Percentiles rank a stretch among this genome's conserved stretches.
Evolutionary conservation across 2,888 invertebrate species (phyloP).

Genomic region (Zygothrica quintamaculata): DNA sequence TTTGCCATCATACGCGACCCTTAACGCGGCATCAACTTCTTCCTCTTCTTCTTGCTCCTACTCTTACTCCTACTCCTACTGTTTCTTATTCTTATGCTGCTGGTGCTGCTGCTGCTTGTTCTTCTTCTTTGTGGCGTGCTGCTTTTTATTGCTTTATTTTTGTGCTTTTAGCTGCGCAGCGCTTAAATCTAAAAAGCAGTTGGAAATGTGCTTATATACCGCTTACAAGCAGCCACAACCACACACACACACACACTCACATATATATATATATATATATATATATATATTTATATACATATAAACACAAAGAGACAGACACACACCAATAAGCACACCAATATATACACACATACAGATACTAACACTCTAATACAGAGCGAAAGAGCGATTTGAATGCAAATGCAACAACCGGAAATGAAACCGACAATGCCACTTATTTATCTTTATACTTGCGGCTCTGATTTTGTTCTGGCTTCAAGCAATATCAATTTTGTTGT

Average conservation of each 20-base stretch:
- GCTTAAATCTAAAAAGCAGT: conserved; percentile 77
- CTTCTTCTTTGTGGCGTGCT: conserved; percentile 70
- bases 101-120: conserved; percentile 3
- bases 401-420: conserved; percentile 79
- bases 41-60: conserved; percentile 17
- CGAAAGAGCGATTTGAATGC: conserved; percentile 64
- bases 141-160: conserved; percentile 77
- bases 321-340: neutral
- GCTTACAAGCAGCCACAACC: conserved; percentile 59
- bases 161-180: conserved; percentile 71
- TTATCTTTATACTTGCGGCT: conserved; percentile 79
- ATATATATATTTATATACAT: too few relatives aligned
- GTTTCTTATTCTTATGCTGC: conserved; percentile 8
- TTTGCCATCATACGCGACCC: conserved; percentile 1
- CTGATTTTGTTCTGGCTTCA: conserved; percentile 74
- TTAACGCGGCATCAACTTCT: conserved; percentile 24
- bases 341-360: conserved; percentile 1
- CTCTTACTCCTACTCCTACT: conserved; percentile 9
- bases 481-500: conserved; percentile 42
- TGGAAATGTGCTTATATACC: conserved; percentile 74
- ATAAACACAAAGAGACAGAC: conserved; percentile 5
- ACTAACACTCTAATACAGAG: conserved; percentile 3
- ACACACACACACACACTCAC: conserved; percentile 9
- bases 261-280: conserved; percentile 1
- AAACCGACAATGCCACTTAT: conserved; percentile 80